These are phyloP conservation scores for Amblyopsis hoosieri DNA, from an alignment of 2,797 vertebrate species.

Conservation along the genomic window DNA sequence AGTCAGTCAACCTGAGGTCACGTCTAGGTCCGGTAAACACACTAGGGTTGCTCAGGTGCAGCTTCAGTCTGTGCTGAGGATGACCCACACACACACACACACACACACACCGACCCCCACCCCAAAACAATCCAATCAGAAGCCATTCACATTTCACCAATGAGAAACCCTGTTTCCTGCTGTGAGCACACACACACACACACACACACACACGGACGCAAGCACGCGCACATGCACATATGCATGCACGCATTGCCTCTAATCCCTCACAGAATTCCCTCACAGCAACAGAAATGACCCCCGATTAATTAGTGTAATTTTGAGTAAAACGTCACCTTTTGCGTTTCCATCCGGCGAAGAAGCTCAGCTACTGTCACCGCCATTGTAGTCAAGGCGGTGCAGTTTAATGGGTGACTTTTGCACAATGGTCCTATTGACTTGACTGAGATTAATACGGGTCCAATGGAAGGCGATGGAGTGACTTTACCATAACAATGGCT, in stretches of 20 bases:
- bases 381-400: constrained; percentile 58
- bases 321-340: constrained; percentile 38
- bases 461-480: constrained; percentile 38
- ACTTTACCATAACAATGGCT: constrained; percentile 69
- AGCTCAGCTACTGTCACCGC: constrained; percentile 43
- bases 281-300: not conserved
- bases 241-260: too few relatives aligned
- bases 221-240: too few relatives aligned
- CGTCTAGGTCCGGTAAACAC: constrained; percentile 7
- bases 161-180: constrained; percentile 34
- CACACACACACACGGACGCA: too few relatives aligned
- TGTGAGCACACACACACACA: too few relatives aligned
- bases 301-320: constrained; percentile 48
- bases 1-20: constrained; percentile 28
- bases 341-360: constrained; percentile 12
- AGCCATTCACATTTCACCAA: constrained; percentile 9
- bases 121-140: constrained; percentile 22
- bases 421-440: constrained; percentile 62
- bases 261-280: not conserved
- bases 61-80: too few relatives aligned
- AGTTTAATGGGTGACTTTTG: constrained; percentile 62
- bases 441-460: constrained; percentile 66
- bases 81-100: too few relatives aligned
- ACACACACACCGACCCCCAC: too few relatives aligned
- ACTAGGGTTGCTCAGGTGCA: too few relatives aligned